Conservation (phyloP, 2,797 vertebrate genomes). For the Gadopsis bispinosus region DNA sequence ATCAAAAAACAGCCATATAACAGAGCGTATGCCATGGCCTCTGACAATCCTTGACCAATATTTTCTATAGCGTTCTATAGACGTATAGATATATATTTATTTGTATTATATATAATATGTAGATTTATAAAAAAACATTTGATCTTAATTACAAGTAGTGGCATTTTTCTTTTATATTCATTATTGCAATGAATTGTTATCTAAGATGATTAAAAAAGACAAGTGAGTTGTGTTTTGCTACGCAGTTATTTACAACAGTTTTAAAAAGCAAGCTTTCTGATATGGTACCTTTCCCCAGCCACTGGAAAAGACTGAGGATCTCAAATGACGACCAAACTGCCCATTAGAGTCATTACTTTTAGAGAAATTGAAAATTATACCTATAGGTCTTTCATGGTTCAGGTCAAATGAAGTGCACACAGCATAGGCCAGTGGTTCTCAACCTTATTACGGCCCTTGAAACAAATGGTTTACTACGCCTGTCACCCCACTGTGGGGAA, state of each 20-base stretch:
- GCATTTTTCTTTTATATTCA: slow-evolving; percentile 92
- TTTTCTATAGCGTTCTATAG: slow-evolving; percentile 85
- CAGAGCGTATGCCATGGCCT: slow-evolving; percentile 89
- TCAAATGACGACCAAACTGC: slow-evolving; percentile 65
- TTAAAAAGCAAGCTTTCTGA: slow-evolving; percentile 96
- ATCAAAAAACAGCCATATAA: slow-evolving; percentile 83
- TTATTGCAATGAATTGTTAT: slow-evolving; percentile 99
- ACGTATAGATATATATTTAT: slow-evolving; percentile 81
- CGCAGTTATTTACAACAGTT: slow-evolving; percentile 93
- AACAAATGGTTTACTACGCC: slow-evolving; percentile 10
- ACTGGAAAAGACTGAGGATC: slow-evolving; percentile 61
- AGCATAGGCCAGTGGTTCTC: slow-evolving; percentile 41
- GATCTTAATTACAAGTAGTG: slow-evolving; percentile 93
- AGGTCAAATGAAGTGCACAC: slow-evolving; percentile 40
- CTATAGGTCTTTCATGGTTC: slow-evolving; percentile 27
- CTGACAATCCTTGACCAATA: slow-evolving; percentile 91
- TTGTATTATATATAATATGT: slow-evolving; percentile 85
- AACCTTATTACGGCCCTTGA: slow-evolving; percentile 20
- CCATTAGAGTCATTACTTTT: slow-evolving; percentile 16
- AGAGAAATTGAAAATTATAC: slow-evolving; percentile 37
- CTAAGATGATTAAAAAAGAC: slow-evolving; percentile 99
- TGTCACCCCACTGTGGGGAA: background rate
- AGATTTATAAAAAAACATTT: slow-evolving; percentile 88
- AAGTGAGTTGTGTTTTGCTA: slow-evolving; percentile 93
- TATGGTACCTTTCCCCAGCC: slow-evolving; percentile 43